Percentiles rank a stretch among this genome's conserved stretches.
Conservation (phyloP, 1,140 invertebrate species). For the Goniozus legneri region DNA sequence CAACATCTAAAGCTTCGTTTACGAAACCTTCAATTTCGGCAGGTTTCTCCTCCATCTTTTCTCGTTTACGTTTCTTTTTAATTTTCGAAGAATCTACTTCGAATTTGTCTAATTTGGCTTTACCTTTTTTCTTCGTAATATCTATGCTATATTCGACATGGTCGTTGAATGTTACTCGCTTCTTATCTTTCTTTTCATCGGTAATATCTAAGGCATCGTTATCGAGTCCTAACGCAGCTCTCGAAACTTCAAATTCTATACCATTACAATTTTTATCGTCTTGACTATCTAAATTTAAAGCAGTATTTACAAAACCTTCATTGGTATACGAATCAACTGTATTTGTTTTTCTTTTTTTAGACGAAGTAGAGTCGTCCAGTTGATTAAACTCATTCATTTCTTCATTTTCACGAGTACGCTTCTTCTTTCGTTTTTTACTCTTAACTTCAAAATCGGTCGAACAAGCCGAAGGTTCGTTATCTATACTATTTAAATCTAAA, state of each 20-base stretch:
- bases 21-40: constrained; percentile 14
- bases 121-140: constrained; percentile 25
- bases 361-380: background rate
- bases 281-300: constrained; percentile 25
- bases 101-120: constrained; percentile 42
- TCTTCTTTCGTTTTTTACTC: constrained; percentile 21
- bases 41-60: background rate
- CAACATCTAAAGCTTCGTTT: constrained; percentile 35
- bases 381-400: constrained; percentile 2
- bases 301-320: constrained; percentile 30
- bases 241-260: constrained; percentile 39
- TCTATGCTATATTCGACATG: constrained; percentile 43
- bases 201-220: constrained; percentile 44
- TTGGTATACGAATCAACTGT: background rate
- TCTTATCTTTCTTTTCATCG: constrained; percentile 38
- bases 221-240: constrained; percentile 33
- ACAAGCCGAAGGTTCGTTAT: constrained; percentile 5
- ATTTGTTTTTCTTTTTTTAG: constrained; percentile 15
- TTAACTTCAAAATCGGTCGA: background rate
- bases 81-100: constrained; percentile 41
- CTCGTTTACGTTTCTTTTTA: constrained; percentile 26
- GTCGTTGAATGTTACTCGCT: constrained; percentile 46
- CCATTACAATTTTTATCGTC: constrained; percentile 13
- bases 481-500: constrained; percentile 24
- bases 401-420: constrained; percentile 11